Percentiles rank a stretch among this genome's conserved stretches.
phyloP scores from a whole-genome alignment of 2,888 invertebrate species.

The Oxystoma pomonae region DNA sequence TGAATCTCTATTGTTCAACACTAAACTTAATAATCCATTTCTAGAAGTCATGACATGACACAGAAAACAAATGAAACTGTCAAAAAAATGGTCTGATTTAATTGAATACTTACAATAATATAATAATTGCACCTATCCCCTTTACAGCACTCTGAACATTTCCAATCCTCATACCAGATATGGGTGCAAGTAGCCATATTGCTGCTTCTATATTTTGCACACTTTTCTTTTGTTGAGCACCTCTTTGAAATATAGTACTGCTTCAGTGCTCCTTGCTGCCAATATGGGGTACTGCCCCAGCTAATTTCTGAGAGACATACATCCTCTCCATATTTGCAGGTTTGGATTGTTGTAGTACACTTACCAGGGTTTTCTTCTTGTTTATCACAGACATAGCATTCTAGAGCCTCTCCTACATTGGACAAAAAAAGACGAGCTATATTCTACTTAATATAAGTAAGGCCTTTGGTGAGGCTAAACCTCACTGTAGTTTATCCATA shows the following conservation, averaged over 20 bases:
- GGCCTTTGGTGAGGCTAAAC: too few relatives aligned
- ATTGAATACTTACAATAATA: constrained; percentile 80
- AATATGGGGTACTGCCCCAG: constrained; percentile 96
- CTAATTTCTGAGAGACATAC: constrained; percentile 83
- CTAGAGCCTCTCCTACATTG: constrained; percentile 62
- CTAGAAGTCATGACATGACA: too few relatives aligned
- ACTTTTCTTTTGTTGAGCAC: constrained; percentile 78
- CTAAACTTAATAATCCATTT: too few relatives aligned
- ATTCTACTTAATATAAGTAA: too few relatives aligned
- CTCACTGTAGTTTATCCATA: too few relatives aligned
- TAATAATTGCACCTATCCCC: constrained; percentile 95
- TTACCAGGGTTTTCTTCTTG: constrained; percentile 92
- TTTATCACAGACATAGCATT: constrained; percentile 92
- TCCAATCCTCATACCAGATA: constrained; percentile 96
- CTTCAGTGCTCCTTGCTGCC: constrained; percentile 88
- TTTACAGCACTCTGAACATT: constrained; percentile 92
- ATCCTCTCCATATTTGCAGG: constrained; percentile 84
- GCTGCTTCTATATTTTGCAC: constrained; percentile 64
- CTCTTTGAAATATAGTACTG: constrained; percentile 90
- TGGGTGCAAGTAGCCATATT: constrained; percentile 80
- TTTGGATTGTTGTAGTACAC: constrained; percentile 86
- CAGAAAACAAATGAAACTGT: too few relatives aligned
- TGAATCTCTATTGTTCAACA: too few relatives aligned
- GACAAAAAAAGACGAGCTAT: too few relatives aligned
- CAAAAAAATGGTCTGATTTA: too few relatives aligned